Evolutionary conservation across 2,113 vertebrate genomes (phyloP).

Genomic region (Oryzias celebensis): DNA sequence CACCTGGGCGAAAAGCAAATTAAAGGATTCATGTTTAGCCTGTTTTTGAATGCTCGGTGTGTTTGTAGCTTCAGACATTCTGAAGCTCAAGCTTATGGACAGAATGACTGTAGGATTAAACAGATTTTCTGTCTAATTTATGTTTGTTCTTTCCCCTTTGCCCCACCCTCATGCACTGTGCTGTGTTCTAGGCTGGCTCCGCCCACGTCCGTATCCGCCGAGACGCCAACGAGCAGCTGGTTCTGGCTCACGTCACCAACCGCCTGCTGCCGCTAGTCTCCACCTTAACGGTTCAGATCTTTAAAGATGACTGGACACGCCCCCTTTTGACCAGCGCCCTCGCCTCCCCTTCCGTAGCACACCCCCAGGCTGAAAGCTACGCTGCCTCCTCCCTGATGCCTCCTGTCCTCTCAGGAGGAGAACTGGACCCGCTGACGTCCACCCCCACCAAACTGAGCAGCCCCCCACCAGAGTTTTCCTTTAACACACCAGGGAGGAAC

Average conservation of each 20-base stretch:
- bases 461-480: slow-evolving; percentile 94
- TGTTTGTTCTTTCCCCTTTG: neutral
- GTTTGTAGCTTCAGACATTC: too few relatives aligned
- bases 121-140: neutral
- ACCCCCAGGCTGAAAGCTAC: slow-evolving; percentile 81
- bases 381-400: slow-evolving; percentile 63
- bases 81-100: too few relatives aligned
- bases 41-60: too few relatives aligned
- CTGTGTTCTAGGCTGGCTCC: slow-evolving; percentile 86
- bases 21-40: too few relatives aligned
- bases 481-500: slow-evolving; percentile 89
- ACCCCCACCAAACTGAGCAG: slow-evolving; percentile 89
- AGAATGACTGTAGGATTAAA: too few relatives aligned
- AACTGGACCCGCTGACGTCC: slow-evolving; percentile 83
- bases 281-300: slow-evolving; percentile 93
- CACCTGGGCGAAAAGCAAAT: too few relatives aligned
- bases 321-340: slow-evolving; percentile 83
- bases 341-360: slow-evolving; percentile 65
- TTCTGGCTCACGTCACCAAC: slow-evolving; percentile 95
- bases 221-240: slow-evolving; percentile 97
- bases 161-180: neutral
- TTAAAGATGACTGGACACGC: slow-evolving; percentile 95
- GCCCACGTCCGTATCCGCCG: slow-evolving; percentile 94
- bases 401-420: slow-evolving; percentile 47
- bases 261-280: slow-evolving; percentile 89